These are phyloP conservation scores for Mizuhopecten yessoensis DNA, from an alignment of 1,140 invertebrate species.

Conservation along the genomic window DNA sequence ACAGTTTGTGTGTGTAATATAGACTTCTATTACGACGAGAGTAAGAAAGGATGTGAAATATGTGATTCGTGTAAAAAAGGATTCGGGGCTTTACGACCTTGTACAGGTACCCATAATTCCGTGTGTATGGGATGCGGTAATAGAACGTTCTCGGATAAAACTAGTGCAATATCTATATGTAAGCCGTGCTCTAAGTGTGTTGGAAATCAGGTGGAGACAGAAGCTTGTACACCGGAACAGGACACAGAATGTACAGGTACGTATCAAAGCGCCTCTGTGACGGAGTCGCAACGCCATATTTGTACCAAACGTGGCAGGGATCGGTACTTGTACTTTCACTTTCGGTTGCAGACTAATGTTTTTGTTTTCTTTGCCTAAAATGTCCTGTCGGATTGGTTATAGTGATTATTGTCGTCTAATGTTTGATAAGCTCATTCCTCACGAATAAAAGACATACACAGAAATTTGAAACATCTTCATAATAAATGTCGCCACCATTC, in stretches of 20 bases:
- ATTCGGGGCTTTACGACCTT: conserved; percentile 44
- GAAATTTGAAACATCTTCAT: too few species aligned
- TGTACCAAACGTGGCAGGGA: too few species aligned
- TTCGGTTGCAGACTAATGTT: too few species aligned
- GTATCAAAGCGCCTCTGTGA: not conserved
- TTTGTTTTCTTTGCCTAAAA: too few species aligned
- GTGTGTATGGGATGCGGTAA: conserved; percentile 47
- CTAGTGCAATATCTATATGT: conserved; percentile 50
- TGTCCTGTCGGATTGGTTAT: too few species aligned
- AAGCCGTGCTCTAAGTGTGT: conserved; percentile 45
- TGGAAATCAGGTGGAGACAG: conserved; percentile 10
- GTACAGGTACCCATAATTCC: conserved; percentile 48
- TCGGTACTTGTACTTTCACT: too few species aligned
- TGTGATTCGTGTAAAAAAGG: conserved; percentile 51
- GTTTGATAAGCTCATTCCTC: too few species aligned
- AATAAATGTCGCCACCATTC: too few species aligned
- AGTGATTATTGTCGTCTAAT: too few species aligned
- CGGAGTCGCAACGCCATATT: too few species aligned
- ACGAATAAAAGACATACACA: too few species aligned
- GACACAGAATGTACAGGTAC: conserved; percentile 48
- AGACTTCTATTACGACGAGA: conserved; percentile 43
- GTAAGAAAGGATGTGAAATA: conserved; percentile 41
- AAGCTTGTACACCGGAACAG: conserved; percentile 46
- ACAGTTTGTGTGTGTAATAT: conserved; percentile 50
- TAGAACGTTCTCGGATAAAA: conserved; percentile 54